Evolutionary conservation across 1,140 invertebrate species (phyloP).

Genomic region (Ganaspis sp.): DNA sequence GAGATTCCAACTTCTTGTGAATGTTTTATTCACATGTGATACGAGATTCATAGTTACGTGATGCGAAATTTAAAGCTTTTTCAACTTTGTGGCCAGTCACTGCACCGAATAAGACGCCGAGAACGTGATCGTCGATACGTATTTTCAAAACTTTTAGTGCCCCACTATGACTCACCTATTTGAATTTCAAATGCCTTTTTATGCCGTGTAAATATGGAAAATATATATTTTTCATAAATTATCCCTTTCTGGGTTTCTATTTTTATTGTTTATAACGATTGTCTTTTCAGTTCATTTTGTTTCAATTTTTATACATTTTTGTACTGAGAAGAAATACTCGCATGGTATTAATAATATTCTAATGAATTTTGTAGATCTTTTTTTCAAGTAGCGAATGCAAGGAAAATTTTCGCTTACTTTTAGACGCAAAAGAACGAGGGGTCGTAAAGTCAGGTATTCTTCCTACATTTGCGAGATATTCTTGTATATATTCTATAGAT

Average conservation of each 20-base stretch:
- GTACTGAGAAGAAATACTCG: no score
- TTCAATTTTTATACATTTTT: no score
- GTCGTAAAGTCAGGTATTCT: no score
- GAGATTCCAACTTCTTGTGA: slow-evolving; percentile 17
- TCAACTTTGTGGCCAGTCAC: slow-evolving; percentile 24
- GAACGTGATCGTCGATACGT: slow-evolving; percentile 13
- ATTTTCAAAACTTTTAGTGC: slow-evolving; percentile 5
- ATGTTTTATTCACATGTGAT: slow-evolving; percentile 29
- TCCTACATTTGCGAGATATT: no score
- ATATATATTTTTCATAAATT: neutral
- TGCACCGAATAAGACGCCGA: slow-evolving; percentile 13
- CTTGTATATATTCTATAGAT: no score
- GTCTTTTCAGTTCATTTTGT: no score
- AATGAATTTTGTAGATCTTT: no score
- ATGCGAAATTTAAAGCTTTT: slow-evolving; percentile 30
- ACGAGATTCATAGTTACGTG: slow-evolving; percentile 31
- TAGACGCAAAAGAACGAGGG: no score
- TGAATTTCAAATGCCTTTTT: neutral
- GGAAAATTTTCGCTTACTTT: no score
- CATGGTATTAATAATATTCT: no score
- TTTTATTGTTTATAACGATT: no score
- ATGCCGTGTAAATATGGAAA: neutral
- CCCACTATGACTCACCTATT: neutral
- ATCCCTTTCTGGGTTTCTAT: neutral
- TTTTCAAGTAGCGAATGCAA: no score